Evolutionary conservation across 2,797 vertebrate species (phyloP).

Genomic region (Gymnodraco acuticeps): DNA sequence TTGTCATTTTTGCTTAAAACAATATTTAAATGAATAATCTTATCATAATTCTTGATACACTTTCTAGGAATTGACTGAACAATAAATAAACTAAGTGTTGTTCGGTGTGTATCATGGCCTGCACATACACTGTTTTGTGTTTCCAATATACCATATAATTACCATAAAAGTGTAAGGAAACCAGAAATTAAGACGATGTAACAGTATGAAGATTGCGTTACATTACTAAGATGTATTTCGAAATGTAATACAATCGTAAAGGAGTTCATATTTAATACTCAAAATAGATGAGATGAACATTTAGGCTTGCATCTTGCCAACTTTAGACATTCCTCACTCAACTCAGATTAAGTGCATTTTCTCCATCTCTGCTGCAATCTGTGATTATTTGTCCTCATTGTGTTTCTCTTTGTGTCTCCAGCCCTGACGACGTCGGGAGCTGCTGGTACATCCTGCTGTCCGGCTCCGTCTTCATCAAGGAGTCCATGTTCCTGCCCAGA

Average conservation of each 20-base stretch:
- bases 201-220: not conserved
- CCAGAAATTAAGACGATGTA: not conserved
- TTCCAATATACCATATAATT: not conserved
- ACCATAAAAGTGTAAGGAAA: not conserved
- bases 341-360: not conserved
- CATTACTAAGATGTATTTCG: not conserved
- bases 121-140: not conserved
- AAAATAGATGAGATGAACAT: not conserved
- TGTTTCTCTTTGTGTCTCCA: slow-evolving; percentile 69
- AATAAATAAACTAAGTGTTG: not conserved
- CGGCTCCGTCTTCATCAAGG: slow-evolving; percentile 99
- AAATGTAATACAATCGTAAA: not conserved
- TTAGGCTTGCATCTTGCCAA: too few species aligned
- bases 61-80: not conserved
- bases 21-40: not conserved
- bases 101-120: not conserved
- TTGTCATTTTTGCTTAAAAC: not conserved
- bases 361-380: not conserved
- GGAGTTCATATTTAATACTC: not conserved
- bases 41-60: not conserved
- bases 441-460: slow-evolving; percentile 99
- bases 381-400: not conserved
- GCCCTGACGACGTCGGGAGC: slow-evolving; percentile 96
- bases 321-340: not conserved
- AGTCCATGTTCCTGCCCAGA: slow-evolving; percentile 99